Evolutionary conservation across 2,797 vertebrate species (phyloP).

Genomic region (Gambusia yucatana): DNA sequence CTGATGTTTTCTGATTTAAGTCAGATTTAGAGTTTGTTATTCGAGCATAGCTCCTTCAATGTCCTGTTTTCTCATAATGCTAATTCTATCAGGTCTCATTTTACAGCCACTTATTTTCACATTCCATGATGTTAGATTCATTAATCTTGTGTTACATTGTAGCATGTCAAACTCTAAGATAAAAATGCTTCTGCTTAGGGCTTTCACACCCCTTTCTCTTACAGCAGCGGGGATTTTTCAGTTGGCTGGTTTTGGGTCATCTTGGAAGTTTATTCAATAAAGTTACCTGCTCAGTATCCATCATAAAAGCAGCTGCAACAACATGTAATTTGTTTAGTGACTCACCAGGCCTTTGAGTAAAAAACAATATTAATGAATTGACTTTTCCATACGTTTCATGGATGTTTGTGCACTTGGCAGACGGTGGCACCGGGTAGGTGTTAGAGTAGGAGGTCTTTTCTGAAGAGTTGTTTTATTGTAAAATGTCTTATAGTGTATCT

Average conservation of each 20-base stretch:
- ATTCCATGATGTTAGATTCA: neutral
- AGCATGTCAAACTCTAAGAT: neutral
- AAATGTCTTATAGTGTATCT: too few relatives aligned
- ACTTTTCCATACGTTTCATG: neutral
- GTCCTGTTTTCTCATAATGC: neutral
- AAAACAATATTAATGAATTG: neutral
- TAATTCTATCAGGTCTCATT: neutral
- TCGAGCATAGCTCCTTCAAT: neutral
- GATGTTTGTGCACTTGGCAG: neutral
- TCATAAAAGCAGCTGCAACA: neutral
- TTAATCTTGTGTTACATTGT: neutral
- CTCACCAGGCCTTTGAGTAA: neutral
- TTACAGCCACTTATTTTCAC: neutral
- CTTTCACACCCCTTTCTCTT: neutral
- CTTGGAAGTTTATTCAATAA: neutral
- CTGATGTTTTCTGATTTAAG: neutral
- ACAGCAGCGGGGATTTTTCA: neutral
- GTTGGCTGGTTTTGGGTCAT: neutral
- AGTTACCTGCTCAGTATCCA: neutral
- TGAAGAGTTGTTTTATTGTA: neutral
- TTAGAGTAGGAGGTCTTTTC: neutral
- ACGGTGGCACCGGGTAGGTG: neutral
- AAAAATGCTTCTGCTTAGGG: neutral
- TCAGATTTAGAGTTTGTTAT: neutral
- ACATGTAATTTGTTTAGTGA: neutral